phyloP scores from a whole-genome alignment of 2,888 invertebrate species.

The Aphelenchoides bicaudatus region DNA sequence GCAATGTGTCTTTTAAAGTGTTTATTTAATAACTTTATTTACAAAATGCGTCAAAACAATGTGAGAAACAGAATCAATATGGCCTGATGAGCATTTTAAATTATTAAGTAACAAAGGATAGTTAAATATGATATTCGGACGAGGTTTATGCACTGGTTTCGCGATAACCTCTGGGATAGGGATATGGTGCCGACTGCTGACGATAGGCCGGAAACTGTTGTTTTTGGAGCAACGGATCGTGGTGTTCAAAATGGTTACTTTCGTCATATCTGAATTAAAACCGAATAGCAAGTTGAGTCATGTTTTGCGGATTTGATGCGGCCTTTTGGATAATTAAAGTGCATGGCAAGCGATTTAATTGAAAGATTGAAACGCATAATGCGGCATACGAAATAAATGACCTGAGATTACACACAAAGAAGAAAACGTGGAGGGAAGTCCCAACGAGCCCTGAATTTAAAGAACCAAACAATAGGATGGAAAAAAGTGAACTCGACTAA shows the following conservation, averaged over 20 bases:
- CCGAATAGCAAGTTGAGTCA: no score
- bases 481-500: conserved; percentile 7
- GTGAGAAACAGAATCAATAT: no score
- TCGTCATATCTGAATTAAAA: conserved; percentile 2
- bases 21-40: no score
- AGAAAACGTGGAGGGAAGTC: not conserved
- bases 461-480: no score
- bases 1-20: no score
- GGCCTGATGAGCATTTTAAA: no score
- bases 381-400: conserved; percentile 11
- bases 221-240: conserved; percentile 15
- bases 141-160: conserved; percentile 19
- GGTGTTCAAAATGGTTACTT: conserved; percentile 16
- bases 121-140: no score
- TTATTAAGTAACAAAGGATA: no score
- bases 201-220: not conserved
- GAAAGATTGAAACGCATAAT: not conserved
- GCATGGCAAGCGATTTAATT: no score
- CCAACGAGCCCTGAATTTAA: not conserved
- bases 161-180: conserved; percentile 3
- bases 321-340: no score
- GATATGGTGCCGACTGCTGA: not conserved
- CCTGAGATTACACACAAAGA: not conserved
- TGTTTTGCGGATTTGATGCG: no score
- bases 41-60: no score